Base-by-base conservation (phyloP, 2,113 vertebrate genomes). In the Myotis brandtii region DNA sequence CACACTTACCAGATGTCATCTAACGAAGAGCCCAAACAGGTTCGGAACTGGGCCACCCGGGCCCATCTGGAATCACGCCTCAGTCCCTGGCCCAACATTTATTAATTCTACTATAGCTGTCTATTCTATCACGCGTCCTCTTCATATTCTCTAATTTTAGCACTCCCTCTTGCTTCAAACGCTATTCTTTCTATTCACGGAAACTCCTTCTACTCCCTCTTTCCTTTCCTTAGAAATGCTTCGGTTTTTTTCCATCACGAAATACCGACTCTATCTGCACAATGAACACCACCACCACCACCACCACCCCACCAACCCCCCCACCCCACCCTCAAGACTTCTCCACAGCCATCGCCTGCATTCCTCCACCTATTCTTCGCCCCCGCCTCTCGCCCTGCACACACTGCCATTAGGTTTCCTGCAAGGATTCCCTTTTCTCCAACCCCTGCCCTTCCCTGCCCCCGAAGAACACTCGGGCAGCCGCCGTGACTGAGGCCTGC, bases 1-100 rank as follows among this genome's bases (percentile, higher is more conserved):
- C 96, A 88, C 94, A 96, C 97, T 97, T 96, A 98, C 96, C 95
- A 95, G 95, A 95, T 96, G 96, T 96, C 97, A 97, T 69, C 93
- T 95, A 96, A 85, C 21, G 95, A 88, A 75, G 96, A 94, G 85
- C 91, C 96, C 96, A 83, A 84, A 94, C 92, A 89, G 94, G 96
- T 96, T 95, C 85, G 32, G 91, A 97, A 96, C 92, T 95, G 97
- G 89, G 97, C 93, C 97, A 95, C 56, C 54, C 93, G 50, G 94
- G 94, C 82, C 94, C 95, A 96, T 95, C 95, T 96, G 96, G 94
- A 97, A 95, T 95, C 94, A 91, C 94, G 95, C 96, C 96, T 91
- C 86, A 93, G 92, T 96, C 94, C 94, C 94, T 93, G 94, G 82
- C 59, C 92, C 90, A 81, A 82, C 92, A 54, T 76, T 72, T 76